Evolutionary conservation across 2,797 vertebrate genomes (phyloP), one percentile per base, ranked within the genome.

Genomic region (Scleropages formosus): DNA sequence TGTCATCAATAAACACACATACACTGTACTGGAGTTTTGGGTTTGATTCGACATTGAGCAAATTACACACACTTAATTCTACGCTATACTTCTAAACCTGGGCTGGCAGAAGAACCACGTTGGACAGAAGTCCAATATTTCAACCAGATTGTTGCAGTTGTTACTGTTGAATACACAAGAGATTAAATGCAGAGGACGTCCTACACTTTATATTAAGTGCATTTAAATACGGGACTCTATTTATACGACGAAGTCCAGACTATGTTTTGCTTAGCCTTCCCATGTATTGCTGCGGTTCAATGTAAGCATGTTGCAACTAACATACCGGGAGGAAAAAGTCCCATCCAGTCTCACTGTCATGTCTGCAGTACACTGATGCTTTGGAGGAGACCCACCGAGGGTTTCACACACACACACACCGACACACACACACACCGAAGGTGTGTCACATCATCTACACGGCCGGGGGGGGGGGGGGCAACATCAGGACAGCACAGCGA

Each of bases 1-100:
- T 79, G 85, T 85, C 87, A 88, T 82, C 81, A 84, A 83, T 86
- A 86, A 80, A 82, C 74, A 82, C 80, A 78, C 59, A 83, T 62
- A 82, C 72, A 80, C 77, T 80, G 78, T 85, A 87, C 78, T 82
- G 69, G 70, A 85, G 81, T 82, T 84, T 83, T 77, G 77, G 67
- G 26, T 51, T 71, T 63, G 44, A 63, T 71, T 76, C 84, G 82
- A 80, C 79, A 87, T 79, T 26, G 85, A 84, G 77, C 74, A 82
- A 85, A 18, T 72, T 76, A 84, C 84, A 82, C 83, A 88, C 80
- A 83, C 85, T 77, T 62, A 83, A 80, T 64, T 75, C 81, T 77
- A 88, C 4, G 60, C 85, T 81, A 85, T 86, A 87, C 82, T 87
- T 60, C 85, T 85, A 80, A 63, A 72, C 85, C 51, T 82, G 83